A percentile compares a stretch with the other conserved stretches of the same genome.
phyloP scores from a whole-genome alignment of 2,113 vertebrate genomes.

The Sinosuthora webbiana region DNA sequence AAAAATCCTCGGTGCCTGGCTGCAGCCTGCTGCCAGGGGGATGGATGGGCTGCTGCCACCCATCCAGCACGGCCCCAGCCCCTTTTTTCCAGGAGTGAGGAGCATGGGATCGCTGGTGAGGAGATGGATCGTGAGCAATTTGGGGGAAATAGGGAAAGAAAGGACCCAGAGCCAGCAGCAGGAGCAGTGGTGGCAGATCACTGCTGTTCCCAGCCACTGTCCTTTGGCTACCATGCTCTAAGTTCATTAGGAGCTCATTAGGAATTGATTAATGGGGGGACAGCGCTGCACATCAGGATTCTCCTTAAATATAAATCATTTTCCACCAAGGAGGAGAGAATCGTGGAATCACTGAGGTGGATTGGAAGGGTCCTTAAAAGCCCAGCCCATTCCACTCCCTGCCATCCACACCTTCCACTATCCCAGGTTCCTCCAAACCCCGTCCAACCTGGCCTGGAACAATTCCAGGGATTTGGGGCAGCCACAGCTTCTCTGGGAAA shows the following conservation, averaged over 20 bases:
- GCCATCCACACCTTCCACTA: not conserved
- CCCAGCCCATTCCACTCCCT: not conserved
- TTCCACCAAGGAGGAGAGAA: not conserved
- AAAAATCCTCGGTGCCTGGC: not conserved
- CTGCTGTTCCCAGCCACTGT: accelerated
- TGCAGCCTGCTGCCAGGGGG: not conserved
- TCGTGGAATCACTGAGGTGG: accelerated
- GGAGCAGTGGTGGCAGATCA: accelerated
- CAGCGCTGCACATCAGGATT: accelerated
- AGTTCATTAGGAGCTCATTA: not conserved
- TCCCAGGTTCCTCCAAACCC: not conserved
- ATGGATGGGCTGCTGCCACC: not conserved
- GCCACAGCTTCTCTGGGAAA: not conserved
- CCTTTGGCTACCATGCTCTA: not conserved
- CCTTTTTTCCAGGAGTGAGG: not conserved
- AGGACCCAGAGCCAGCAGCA: not conserved
- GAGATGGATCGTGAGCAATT: accelerated
- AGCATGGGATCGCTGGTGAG: accelerated
- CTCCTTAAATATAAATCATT: not conserved
- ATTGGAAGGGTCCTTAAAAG: not conserved
- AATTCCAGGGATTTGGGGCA: not conserved
- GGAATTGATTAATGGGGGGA: not conserved
- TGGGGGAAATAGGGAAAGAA: not conserved
- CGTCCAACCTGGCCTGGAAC: not conserved
- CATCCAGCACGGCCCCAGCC: not conserved